phyloP scores from a whole-genome alignment of 1,140 invertebrate genomes.

The Epicauta chinensis region DNA sequence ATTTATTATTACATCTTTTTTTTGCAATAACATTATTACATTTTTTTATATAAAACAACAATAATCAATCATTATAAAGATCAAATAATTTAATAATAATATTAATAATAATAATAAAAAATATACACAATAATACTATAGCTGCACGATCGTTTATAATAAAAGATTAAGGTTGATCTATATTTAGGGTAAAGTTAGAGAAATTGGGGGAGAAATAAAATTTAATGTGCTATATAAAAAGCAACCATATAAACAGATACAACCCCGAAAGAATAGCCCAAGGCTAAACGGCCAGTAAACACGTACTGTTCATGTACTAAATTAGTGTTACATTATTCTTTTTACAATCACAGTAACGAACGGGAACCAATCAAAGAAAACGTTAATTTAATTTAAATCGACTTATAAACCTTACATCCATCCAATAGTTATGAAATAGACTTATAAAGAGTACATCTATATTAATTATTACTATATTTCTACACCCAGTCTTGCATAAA shows the following conservation, averaged over 20 bases:
- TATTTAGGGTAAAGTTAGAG: no score
- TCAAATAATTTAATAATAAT: not conserved
- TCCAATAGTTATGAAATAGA: slow-evolving; percentile 29
- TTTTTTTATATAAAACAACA: slow-evolving; percentile 1
- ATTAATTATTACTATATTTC: slow-evolving; percentile 25
- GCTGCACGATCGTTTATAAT: no score
- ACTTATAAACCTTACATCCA: slow-evolving; percentile 22
- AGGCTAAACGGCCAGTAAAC: no score
- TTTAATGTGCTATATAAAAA: no score
- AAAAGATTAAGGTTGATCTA: no score
- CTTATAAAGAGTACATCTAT: slow-evolving; percentile 23
- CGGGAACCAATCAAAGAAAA: slow-evolving; percentile 31
- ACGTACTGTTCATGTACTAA: no score
- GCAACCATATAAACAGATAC: no score
- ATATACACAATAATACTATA: no score
- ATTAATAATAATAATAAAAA: not conserved
- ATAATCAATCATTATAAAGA: slow-evolving; percentile 10
- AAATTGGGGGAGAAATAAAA: no score
- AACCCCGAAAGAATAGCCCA: no score
- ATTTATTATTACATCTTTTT: no score
- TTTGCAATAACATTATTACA: not conserved
- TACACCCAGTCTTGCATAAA: slow-evolving; percentile 31
- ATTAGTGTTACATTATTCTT: no score
- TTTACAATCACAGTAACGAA: slow-evolving; percentile 34
- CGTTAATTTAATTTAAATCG: slow-evolving; percentile 19